Conservation (phyloP, 2,888 invertebrate genomes). For the Trachelus tabidus region DNA sequence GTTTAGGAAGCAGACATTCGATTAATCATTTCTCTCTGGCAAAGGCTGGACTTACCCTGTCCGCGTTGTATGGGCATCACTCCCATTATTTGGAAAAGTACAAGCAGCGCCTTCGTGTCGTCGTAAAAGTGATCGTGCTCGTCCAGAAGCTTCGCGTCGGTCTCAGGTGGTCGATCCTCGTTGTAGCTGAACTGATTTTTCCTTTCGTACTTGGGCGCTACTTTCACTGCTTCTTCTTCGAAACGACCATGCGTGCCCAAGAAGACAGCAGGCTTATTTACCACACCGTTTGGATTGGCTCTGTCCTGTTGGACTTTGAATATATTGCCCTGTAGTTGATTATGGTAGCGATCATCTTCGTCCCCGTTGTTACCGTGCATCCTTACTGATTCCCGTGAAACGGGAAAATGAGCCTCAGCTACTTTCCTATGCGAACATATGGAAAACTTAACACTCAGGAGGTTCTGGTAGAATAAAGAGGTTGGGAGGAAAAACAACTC, state of each 20-base stretch:
- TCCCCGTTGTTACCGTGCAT: conserved; percentile 4
- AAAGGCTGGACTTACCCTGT: conserved; percentile 6
- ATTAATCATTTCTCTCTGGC: not conserved
- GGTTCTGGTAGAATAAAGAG: not conserved
- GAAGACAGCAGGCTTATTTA: conserved; percentile 13
- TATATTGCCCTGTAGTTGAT: conserved; percentile 1
- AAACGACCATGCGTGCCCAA: conserved; percentile 13
- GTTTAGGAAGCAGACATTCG: not conserved
- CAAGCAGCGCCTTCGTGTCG: conserved; percentile 77
- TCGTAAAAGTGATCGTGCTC: conserved; percentile 78
- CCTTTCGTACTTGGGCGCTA: conserved; percentile 18
- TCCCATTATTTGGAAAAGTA: conserved; percentile 81
- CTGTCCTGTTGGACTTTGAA: conserved; percentile 1
- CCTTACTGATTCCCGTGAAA: not conserved
- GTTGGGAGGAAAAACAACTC: not conserved
- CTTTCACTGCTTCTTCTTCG: not conserved
- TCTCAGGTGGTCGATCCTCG: conserved; percentile 54
- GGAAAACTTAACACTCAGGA: too few species aligned
- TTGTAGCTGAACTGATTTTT: conserved; percentile 23
- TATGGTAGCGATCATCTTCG: not conserved
- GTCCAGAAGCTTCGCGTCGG: conserved; percentile 72
- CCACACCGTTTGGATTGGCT: not conserved
- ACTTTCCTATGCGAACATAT: too few species aligned
- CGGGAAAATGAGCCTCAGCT: not conserved
- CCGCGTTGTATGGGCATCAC: conserved; percentile 73